A percentile compares a stretch with the other conserved stretches of the same genome.
Evolutionary conservation across 1,140 invertebrate species (phyloP).

Genomic region (Panagrolaimus sp.): DNA sequence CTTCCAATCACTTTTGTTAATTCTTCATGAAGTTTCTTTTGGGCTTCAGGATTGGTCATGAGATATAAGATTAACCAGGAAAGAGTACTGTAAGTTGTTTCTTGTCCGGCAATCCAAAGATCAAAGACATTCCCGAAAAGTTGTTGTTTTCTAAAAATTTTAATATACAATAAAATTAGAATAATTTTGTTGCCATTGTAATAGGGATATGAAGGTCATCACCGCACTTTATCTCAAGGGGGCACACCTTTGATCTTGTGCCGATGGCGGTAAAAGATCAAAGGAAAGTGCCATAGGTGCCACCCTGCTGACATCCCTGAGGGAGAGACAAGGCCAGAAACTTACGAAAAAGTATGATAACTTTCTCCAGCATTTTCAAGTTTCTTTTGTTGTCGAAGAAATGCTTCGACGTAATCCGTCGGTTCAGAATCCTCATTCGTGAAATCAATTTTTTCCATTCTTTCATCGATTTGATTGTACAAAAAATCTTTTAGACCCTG

Average conservation of each 20-base stretch:
- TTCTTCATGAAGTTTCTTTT: background rate
- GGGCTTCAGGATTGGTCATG: background rate
- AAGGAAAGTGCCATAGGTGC: too few relatives aligned
- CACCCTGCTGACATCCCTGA: too few relatives aligned
- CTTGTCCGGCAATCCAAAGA: background rate
- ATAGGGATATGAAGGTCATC: too few relatives aligned
- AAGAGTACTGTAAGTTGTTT: background rate
- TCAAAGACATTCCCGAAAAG: slow-evolving; percentile 15
- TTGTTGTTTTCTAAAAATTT: background rate
- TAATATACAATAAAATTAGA: background rate
- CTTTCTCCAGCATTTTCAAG: background rate
- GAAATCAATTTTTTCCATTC: background rate
- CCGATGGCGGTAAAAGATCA: too few relatives aligned
- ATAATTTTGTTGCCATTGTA: too few relatives aligned
- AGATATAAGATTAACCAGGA: background rate
- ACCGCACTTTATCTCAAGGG: too few relatives aligned
- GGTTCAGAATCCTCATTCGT: background rate
- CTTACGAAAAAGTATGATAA: background rate
- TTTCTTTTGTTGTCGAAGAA: background rate
- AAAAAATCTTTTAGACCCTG: background rate
- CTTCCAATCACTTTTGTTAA: background rate
- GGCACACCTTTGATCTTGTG: too few relatives aligned
- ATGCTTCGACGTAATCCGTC: background rate
- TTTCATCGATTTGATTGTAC: background rate
- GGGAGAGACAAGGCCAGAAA: too few relatives aligned